phyloP scores from a whole-genome alignment of 30 jellyfish, hydroid and myxozoan genomes.

The Rhopilema esculentum region DNA sequence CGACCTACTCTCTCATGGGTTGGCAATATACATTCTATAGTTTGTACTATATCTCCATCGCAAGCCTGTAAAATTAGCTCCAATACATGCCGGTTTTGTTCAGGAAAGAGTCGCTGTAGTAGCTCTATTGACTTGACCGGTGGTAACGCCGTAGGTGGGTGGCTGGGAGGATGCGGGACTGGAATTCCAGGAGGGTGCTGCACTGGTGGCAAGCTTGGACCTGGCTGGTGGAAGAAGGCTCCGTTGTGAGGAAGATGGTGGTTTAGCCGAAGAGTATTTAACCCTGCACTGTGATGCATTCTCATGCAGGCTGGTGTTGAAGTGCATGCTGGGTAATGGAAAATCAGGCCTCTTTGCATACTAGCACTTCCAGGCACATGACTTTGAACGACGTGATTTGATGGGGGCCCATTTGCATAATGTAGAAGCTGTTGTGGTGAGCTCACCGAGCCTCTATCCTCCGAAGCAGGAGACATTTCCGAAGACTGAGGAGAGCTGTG shows the following conservation, averaged over 20 bases:
- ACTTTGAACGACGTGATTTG: constrained; percentile 13
- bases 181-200: constrained; percentile 34
- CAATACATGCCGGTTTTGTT: constrained; percentile 74
- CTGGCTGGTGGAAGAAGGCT: constrained; percentile 29
- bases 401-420: not conserved
- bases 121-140: constrained; percentile 54
- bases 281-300: constrained; percentile 39
- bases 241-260: constrained; percentile 28
- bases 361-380: constrained; percentile 10
- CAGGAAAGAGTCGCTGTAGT: constrained; percentile 70
- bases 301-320: constrained; percentile 44
- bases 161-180: constrained; percentile 1
- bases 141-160: constrained; percentile 14
- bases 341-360: constrained; percentile 31
- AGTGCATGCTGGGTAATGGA: constrained; percentile 49
- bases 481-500: not conserved
- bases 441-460: constrained; percentile 16
- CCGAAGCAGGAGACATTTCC: constrained; percentile 8
- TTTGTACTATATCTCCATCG: constrained; percentile 73
- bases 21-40: constrained; percentile 71
- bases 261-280: constrained; percentile 13
- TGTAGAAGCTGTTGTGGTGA: constrained; percentile 31
- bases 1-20: constrained; percentile 58
- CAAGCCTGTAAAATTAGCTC: constrained; percentile 73
- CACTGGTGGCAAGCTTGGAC: constrained; percentile 3